Conservation (phyloP, 2,113 vertebrate genomes). For the Gambusia affinis region DNA sequence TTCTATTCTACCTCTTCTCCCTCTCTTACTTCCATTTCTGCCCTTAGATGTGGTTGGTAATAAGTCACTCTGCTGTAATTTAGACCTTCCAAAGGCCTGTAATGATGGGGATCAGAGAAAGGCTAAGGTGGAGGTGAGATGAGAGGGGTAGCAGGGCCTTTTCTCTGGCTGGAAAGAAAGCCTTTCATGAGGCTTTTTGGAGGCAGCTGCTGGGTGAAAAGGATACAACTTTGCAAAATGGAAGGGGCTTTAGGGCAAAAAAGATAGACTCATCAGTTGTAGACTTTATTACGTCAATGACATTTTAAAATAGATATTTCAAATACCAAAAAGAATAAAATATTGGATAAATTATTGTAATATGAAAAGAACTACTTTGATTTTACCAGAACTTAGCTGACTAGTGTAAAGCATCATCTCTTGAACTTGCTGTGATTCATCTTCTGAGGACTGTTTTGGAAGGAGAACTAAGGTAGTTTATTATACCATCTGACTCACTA, state of each 20-base stretch:
- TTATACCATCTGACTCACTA: not conserved
- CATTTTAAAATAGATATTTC: not conserved
- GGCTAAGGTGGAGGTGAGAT: slow-evolving; percentile 54
- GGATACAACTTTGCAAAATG: slow-evolving; percentile 10
- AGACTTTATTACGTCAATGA: not conserved
- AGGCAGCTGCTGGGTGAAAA: slow-evolving; percentile 12
- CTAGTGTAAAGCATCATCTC: not conserved
- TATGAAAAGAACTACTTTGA: not conserved
- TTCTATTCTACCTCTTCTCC: slow-evolving; percentile 28
- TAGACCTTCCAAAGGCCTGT: slow-evolving; percentile 62
- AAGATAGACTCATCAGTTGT: slow-evolving; percentile 8
- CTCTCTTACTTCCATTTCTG: slow-evolving; percentile 33
- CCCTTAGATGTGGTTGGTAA: slow-evolving; percentile 59
- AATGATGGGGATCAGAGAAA: slow-evolving; percentile 63
- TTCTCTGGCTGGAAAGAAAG: slow-evolving; percentile 40
- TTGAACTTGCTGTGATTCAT: not conserved
- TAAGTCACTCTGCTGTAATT: slow-evolving; percentile 76
- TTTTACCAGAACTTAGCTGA: not conserved
- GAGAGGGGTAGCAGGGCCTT: slow-evolving; percentile 40
- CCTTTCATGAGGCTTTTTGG: slow-evolving; percentile 52
- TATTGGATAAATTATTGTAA: not conserved
- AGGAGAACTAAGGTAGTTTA: not conserved
- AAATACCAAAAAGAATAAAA: not conserved
- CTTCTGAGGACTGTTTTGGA: not conserved
- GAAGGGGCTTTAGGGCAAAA: slow-evolving; percentile 7